Base-by-base conservation (phyloP, 2,113 vertebrate genomes). In the Scatophagus argus region DNA sequence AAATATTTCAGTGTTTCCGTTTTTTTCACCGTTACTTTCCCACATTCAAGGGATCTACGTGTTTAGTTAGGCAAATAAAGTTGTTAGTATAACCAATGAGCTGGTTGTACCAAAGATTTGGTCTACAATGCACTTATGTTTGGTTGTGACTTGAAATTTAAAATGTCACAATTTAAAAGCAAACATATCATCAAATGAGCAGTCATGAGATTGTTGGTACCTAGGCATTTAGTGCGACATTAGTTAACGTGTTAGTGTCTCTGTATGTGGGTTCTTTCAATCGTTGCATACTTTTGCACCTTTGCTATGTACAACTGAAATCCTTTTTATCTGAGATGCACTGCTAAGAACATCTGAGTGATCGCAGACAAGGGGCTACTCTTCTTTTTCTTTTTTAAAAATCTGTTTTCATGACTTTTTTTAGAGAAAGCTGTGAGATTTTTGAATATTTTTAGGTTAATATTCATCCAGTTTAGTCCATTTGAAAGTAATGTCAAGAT, bases 91-190 rank as follows among this genome's bases (percentile, higher is more conserved):
- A 89, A 93, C 90, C 90, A 90, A 92, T 86, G 66, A 93, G 89
- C 91, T 89, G 91, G 92, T 93, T 93, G 92, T 92, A 93, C 92
- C 92, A 93, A 93, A 94, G 90, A 93, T 90, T 84, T 89, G 86
- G 90, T 92, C 84, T 85, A 84, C 82, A 83, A 89, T 89, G 91
- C 87, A 91, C 88, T 89, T 78, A 74, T 68, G 86, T 92, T 91
- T 89, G 79, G 84, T 88, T 87, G 85, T 85, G 85, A 89, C 85
- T 59, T 89, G 41, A 88, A 81, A 79, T 84, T 82, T 77, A 31
- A 74, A 84, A 80, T 2, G 81, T 88, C 87, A 74, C 88, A 84
- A 85, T 91, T 88, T 84, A 83, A 92, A 90, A 89, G 84, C 71
- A 85, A 92, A 93, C 91, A 77, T 93, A 92, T 93, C 87, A 79